These are phyloP conservation scores for Galeopsomyia nigrocyanea DNA, from an alignment of 2,888 invertebrate genomes.

Conservation along the genomic window DNA sequence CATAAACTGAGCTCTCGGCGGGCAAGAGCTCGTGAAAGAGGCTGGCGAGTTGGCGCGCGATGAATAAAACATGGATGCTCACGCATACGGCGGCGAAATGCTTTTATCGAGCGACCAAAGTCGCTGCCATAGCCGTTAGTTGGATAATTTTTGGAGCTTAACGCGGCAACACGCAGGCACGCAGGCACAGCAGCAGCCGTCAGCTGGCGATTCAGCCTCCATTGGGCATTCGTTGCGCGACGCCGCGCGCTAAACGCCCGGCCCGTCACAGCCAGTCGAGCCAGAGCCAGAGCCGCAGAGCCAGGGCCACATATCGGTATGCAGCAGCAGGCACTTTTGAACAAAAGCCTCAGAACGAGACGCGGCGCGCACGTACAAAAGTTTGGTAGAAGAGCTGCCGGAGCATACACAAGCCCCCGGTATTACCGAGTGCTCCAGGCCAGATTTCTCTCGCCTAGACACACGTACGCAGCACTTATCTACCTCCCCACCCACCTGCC, in stretches of 20 bases:
- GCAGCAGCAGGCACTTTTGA: slow-evolving; percentile 39
- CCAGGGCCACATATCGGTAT: slow-evolving; percentile 35
- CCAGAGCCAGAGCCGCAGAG: neutral
- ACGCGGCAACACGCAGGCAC: too few species aligned
- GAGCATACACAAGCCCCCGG: neutral
- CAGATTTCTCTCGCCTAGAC: slow-evolving; percentile 35
- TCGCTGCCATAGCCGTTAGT: too few species aligned
- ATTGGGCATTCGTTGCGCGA: too few species aligned
- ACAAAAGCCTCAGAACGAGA: slow-evolving; percentile 33
- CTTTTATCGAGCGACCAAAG: too few species aligned
- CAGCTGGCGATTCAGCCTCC: too few species aligned
- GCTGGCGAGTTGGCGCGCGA: slow-evolving; percentile 56
- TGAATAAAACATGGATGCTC: slow-evolving; percentile 64
- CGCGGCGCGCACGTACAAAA: slow-evolving; percentile 43
- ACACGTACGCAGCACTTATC: slow-evolving; percentile 5
- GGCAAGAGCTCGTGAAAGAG: slow-evolving; percentile 59
- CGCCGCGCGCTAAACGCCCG: neutral
- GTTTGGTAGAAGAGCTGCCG: slow-evolving; percentile 12
- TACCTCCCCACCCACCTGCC: neutral
- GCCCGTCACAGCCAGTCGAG: too few species aligned
- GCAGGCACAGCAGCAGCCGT: too few species aligned
- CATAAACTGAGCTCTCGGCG: slow-evolving; percentile 63
- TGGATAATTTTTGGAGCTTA: neutral
- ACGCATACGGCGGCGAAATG: too few species aligned
- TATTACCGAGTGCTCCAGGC: slow-evolving; percentile 44